phyloP scores from a whole-genome alignment of 2,888 invertebrate genomes.

The Cordylochernes scorpioides region DNA sequence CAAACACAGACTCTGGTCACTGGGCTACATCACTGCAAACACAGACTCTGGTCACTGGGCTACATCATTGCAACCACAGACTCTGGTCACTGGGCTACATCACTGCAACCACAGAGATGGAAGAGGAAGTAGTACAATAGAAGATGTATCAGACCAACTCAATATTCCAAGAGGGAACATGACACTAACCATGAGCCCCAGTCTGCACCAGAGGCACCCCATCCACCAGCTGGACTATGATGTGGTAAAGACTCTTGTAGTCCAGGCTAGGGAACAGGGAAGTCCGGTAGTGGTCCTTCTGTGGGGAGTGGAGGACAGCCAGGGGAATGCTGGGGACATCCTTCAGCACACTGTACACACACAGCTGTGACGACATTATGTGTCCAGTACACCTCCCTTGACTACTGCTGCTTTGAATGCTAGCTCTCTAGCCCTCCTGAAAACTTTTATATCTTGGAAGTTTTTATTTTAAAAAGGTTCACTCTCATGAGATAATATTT shows the following conservation, averaged over 20 bases:
- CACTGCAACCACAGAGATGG: too few species aligned
- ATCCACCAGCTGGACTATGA: constrained; percentile 62
- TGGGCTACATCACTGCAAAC: too few species aligned
- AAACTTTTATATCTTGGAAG: too few species aligned
- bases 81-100: too few species aligned
- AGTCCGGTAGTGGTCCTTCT: constrained; percentile 59
- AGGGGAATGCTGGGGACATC: constrained; percentile 80
- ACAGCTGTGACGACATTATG: too few species aligned
- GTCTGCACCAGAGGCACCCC: constrained; percentile 72
- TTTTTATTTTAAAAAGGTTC: not conserved
- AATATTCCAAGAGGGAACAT: constrained; percentile 2
- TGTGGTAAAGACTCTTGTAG: constrained; percentile 81
- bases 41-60: too few species aligned
- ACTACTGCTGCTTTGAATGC: too few species aligned
- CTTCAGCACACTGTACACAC: constrained; percentile 52
- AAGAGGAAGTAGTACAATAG: constrained; percentile 2
- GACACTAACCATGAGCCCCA: constrained; percentile 43
- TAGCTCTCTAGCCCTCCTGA: too few species aligned
- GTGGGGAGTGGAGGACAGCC: constrained; percentile 62
- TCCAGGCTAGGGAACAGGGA: constrained; percentile 82
- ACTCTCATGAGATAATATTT: too few species aligned
- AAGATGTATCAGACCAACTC: constrained; percentile 1
- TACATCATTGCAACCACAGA: too few species aligned
- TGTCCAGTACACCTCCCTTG: too few species aligned
- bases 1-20: too few species aligned